Evolutionary conservation across 2,113 vertebrate genomes (phyloP).

Genomic region (Dasypus novemcinctus): DNA sequence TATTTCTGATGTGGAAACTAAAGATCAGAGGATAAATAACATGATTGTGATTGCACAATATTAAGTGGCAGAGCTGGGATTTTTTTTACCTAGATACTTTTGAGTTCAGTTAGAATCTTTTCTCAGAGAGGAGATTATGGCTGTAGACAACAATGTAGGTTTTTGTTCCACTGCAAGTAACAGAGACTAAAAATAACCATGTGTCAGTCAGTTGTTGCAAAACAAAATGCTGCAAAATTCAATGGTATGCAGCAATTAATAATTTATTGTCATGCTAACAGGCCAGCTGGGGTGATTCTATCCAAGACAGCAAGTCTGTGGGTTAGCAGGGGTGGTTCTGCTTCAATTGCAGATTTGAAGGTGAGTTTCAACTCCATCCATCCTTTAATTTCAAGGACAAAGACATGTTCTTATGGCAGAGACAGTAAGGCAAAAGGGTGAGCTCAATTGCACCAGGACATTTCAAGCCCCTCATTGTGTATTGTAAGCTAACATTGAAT

Average conservation of each 20-base stretch:
- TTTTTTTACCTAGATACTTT: background rate
- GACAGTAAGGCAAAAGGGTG: background rate
- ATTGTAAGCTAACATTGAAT: background rate
- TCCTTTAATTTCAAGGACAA: background rate
- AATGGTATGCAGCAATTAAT: background rate
- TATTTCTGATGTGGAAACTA: background rate
- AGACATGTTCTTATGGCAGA: background rate
- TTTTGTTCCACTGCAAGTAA: background rate
- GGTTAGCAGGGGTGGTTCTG: background rate
- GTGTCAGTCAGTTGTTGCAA: background rate
- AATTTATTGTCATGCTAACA: background rate
- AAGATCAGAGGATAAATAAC: background rate
- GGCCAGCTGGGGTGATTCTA: background rate
- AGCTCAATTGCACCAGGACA: background rate
- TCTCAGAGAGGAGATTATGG: background rate
- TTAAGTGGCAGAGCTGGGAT: background rate
- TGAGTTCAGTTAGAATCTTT: background rate
- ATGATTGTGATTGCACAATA: background rate
- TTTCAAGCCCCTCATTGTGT: background rate
- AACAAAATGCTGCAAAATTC: background rate
- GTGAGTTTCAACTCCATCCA: background rate
- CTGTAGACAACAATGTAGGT: background rate
- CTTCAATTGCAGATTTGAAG: background rate
- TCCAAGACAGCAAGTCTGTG: background rate
- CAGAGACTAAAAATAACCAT: background rate